Evolutionary conservation across 2,797 vertebrate genomes (phyloP).

Genomic region (Chloroceryle inda): DNA sequence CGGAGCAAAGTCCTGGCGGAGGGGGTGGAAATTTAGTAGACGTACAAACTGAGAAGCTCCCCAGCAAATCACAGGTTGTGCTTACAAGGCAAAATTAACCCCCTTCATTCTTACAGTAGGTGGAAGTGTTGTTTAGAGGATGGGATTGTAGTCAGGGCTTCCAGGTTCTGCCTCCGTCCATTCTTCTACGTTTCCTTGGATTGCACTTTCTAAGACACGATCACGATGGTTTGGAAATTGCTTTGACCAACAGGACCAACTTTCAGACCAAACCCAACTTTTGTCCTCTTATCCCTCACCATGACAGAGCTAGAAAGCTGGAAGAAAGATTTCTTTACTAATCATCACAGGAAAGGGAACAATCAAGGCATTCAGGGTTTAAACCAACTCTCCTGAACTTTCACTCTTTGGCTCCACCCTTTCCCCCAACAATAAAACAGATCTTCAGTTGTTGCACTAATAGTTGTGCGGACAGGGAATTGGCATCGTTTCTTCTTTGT

Average conservation of each 20-base stretch:
- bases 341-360: conserved; percentile 1
- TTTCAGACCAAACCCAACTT: not conserved
- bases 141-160: not conserved
- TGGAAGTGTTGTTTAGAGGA: not conserved
- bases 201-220: not conserved
- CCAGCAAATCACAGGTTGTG: not conserved
- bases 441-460: not conserved
- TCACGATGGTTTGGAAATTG: not conserved
- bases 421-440: not conserved
- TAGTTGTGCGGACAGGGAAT: conserved; percentile 23
- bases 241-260: not conserved
- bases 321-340: conserved; percentile 40
- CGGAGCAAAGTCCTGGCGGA: not conserved
- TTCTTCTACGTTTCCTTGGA: not conserved
- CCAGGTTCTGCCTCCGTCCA: not conserved
- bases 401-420: not conserved
- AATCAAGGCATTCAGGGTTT: not conserved
- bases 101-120: not conserved
- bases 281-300: conserved; percentile 1
- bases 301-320: not conserved
- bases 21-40: not conserved
- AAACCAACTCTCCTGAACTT: conserved; percentile 50
- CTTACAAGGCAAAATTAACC: not conserved
- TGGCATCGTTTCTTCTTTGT: conserved; percentile 50
- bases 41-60: not conserved